phyloP scores from a whole-genome alignment of 2,797 vertebrate species.

The Sciurus carolinensis region DNA sequence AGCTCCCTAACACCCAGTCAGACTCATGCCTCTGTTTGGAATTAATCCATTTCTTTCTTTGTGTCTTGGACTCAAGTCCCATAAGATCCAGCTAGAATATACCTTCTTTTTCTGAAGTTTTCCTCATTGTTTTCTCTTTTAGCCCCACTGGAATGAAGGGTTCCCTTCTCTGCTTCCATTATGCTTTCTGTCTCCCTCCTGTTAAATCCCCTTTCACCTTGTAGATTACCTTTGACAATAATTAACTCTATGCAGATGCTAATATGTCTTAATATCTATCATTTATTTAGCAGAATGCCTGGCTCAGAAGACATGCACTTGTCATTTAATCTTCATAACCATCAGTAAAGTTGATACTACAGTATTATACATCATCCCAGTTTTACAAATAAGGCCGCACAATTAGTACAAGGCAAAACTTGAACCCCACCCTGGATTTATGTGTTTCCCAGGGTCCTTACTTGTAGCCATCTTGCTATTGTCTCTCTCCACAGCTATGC shows the following conservation, averaged over 20 bases:
- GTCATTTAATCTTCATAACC: background rate
- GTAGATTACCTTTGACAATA: background rate
- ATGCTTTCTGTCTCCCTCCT: background rate
- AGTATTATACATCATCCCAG: background rate
- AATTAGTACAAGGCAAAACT: background rate
- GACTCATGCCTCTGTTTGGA: background rate
- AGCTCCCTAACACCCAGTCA: background rate
- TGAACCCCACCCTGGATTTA: background rate
- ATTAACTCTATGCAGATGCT: background rate
- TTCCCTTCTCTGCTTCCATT: background rate
- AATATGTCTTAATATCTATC: background rate
- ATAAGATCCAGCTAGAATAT: background rate
- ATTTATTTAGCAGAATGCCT: background rate
- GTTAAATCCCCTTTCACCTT: background rate
- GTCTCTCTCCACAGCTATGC: background rate
- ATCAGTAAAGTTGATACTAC: background rate
- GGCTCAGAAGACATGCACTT: background rate
- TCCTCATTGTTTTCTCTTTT: background rate
- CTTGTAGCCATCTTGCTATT: background rate
- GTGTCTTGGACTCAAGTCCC: background rate
- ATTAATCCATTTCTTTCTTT: background rate
- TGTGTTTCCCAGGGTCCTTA: background rate
- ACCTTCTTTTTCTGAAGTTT: background rate
- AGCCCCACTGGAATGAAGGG: background rate
- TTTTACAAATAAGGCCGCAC: conserved; percentile 28